Evolutionary conservation across 64 coral and sea anemone species (phyloP), one percentile per base, ranked within the genome.

Genomic region (Actinia tenebrosa): DNA sequence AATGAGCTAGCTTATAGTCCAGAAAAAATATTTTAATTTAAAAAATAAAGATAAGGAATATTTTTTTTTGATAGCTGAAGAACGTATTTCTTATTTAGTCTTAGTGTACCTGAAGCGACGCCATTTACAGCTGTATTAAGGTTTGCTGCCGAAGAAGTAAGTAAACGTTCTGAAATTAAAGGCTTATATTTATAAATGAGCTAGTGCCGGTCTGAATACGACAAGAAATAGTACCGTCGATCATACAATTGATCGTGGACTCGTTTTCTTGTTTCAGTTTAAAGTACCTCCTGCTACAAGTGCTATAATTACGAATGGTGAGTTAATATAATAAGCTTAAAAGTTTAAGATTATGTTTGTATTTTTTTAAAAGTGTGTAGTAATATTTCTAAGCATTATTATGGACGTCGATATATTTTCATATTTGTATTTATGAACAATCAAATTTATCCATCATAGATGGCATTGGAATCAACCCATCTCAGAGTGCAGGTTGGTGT

Each of bases 121-220:
- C 97, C 97, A 1, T 99, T 99, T 86, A 99, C 97, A 27, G 91
- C 93, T 64, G 97, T 99, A 7, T 89, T 99, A 89, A 99, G 91
- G 89, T 99, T 99, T 91, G 97, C 97, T 16, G 97, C 97, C 5
- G 97, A 99, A 93, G 97, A 99, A 88, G 97, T 99, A 78, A 99
- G 91, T 99, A 20, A 37, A 71, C 10, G 14, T 37, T 75, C n/a
- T 75, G 2, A 15, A 4, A 37, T 30, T 66, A 18, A 4, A 10
- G 17, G 14, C 19, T 64, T 16, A 16, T 18, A 64, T 14, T 64
- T 20, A 66, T 7, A 8, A 20, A 66, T 50, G 7, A 50, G 7
- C 3, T 50, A 20, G 3, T 66, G 18, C 3, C 17, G 62, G 62
- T 22, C 1, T 19, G 18, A 64, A 64, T 64, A n/a, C 17, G 22